Conservation (phyloP, 2,888 invertebrate genomes). For the Acholoe squamosa region DNA sequence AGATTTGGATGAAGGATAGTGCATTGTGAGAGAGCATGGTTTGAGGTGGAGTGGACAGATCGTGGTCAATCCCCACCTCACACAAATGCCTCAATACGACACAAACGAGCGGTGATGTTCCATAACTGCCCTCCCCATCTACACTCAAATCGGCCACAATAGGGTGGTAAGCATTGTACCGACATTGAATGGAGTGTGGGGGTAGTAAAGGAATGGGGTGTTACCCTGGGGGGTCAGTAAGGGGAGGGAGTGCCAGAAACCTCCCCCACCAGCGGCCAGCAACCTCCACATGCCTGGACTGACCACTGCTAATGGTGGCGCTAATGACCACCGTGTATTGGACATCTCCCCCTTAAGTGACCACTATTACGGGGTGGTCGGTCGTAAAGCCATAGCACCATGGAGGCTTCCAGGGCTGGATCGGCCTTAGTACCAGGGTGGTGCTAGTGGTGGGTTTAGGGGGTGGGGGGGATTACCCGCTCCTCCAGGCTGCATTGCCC, state of each 20-base stretch:
- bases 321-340: slow-evolving; percentile 10
- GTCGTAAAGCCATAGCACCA: background rate
- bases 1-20: no score
- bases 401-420: background rate
- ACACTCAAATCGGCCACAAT: background rate
- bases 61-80: background rate
- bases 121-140: background rate
- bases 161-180: background rate
- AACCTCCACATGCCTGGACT: background rate
- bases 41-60: no score
- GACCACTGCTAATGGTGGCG: slow-evolving; percentile 17
- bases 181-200: background rate
- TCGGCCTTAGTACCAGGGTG: background rate
- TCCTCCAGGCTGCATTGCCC: no score
- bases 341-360: slow-evolving; percentile 20
- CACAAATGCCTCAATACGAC: background rate
- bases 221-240: background rate
- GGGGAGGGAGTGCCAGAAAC: background rate
- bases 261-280: background rate
- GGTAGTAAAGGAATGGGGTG: background rate
- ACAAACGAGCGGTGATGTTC: background rate
- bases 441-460: background rate
- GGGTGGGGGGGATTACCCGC: background rate
- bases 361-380: background rate
- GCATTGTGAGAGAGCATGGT: no score